These are phyloP conservation scores for Sarcophaga peregrina DNA, from an alignment of 1,140 invertebrate genomes.

Conservation along the genomic window DNA sequence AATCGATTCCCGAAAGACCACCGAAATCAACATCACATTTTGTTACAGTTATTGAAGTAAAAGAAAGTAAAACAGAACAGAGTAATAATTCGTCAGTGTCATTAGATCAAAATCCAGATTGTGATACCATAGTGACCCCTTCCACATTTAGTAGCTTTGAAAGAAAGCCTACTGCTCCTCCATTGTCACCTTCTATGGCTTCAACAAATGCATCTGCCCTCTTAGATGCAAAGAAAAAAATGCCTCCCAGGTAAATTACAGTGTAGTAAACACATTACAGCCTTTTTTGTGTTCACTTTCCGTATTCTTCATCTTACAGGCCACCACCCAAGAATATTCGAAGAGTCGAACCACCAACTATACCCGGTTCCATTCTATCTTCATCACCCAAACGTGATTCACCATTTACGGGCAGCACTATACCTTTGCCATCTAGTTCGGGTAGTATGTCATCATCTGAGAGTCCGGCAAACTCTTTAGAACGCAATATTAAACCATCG, in stretches of 20 bases:
- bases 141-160: constrained; percentile 48
- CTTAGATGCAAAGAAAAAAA: constrained; percentile 70
- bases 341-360: constrained; percentile 70
- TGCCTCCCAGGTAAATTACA: constrained; percentile 71
- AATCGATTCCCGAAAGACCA: constrained; percentile 21
- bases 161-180: constrained; percentile 57
- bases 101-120: constrained; percentile 19
- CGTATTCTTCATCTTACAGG: constrained; percentile 61
- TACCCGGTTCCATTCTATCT: constrained; percentile 63
- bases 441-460: constrained; percentile 53
- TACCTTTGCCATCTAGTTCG: constrained; percentile 56
- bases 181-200: constrained; percentile 65
- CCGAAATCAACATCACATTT: constrained; percentile 77
- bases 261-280: neutral
- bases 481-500: constrained; percentile 65
- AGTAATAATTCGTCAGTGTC: constrained; percentile 7
- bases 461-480: constrained; percentile 62
- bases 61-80: constrained; percentile 67
- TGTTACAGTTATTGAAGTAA: constrained; percentile 90
- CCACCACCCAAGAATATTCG: constrained; percentile 74
- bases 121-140: constrained; percentile 25
- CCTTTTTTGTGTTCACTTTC: constrained; percentile 1
- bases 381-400: constrained; percentile 63
- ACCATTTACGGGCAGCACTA: constrained; percentile 55
- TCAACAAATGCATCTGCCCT: constrained; percentile 66